Conservation (phyloP, 2,113 vertebrate species). For the Martes martes region DNA sequence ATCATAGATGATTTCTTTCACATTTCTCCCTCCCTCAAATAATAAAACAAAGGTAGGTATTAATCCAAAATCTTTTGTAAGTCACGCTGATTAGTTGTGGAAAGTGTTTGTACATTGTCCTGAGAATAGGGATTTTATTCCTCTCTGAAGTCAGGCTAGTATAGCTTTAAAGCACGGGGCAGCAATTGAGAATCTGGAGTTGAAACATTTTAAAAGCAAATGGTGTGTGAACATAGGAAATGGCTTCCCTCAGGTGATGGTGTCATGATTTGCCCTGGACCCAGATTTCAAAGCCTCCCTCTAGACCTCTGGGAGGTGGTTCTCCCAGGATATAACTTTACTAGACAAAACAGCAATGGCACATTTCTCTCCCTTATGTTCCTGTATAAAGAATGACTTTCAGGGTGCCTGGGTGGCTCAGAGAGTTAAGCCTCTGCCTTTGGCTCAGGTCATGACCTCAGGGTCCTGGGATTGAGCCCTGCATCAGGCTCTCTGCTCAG, state of each 20-base stretch:
- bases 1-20: background rate
- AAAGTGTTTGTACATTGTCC: background rate
- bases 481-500: too few relatives aligned
- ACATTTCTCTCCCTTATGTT: background rate
- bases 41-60: background rate
- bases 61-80: background rate
- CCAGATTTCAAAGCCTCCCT: constrained; percentile 39
- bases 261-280: background rate
- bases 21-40: background rate
- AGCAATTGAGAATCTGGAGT: background rate
- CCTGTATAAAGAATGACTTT: background rate
- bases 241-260: background rate
- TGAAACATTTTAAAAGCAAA: constrained; percentile 52
- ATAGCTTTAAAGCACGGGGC: background rate
- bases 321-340: background rate
- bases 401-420: too few relatives aligned
- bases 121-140: background rate
- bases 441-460: too few relatives aligned
- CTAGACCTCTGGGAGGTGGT: background rate
- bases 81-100: background rate
- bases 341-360: background rate
- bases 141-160: background rate
- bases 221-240: constrained; percentile 39
- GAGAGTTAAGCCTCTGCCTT: too few relatives aligned
- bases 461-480: too few relatives aligned